A percentile compares a stretch with the other conserved stretches of the same genome.
Conservation (phyloP, 2,888 invertebrate genomes). For the Poecilobothrus nobilitatus region DNA sequence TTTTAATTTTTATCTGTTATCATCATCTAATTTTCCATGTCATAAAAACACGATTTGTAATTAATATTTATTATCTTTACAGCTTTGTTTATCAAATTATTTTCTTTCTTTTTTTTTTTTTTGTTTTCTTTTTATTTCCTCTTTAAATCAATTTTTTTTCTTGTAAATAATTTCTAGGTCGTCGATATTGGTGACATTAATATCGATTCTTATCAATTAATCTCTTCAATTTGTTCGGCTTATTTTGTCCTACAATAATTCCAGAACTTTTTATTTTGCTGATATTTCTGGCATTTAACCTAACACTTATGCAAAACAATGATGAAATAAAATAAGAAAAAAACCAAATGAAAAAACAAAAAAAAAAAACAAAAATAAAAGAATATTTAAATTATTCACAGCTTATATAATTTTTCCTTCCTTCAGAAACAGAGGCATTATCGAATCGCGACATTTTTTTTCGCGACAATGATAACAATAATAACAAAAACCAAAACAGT, state of each 20-base stretch:
- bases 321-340: neutral
- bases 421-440: neutral
- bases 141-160: neutral
- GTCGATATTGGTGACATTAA: neutral
- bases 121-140: no score
- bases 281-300: neutral
- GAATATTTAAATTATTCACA: neutral
- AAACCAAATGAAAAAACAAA: neutral
- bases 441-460: no score
- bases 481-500: neutral
- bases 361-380: neutral
- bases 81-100: no score
- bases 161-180: neutral
- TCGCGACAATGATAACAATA: no score
- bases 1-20: neutral
- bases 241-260: neutral
- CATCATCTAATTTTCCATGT: neutral
- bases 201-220: constrained; percentile 1
- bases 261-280: neutral
- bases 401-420: neutral
- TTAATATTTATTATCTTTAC: no score
- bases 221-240: neutral
- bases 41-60: neutral
- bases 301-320: neutral
- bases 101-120: no score